Evolutionary conservation across 2,797 vertebrate genomes (phyloP).

Genomic region (Neopelma chrysocephalum): DNA sequence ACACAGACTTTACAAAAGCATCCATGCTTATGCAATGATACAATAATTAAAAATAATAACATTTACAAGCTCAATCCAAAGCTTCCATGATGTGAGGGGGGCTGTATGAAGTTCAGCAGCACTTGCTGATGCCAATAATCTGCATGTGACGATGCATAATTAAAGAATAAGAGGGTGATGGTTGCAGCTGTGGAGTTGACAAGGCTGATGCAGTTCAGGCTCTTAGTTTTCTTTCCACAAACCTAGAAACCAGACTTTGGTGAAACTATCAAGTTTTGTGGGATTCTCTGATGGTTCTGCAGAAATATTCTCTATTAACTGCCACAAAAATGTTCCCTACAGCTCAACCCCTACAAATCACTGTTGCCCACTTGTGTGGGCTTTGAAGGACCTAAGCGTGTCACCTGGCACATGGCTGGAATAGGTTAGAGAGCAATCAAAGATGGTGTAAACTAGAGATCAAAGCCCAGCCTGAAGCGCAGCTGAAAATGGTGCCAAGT

Average conservation of each 20-base stretch:
- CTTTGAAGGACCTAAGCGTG: not conserved
- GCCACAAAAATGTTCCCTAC: not conserved
- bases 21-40: not conserved
- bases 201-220: not conserved
- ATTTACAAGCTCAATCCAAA: not conserved
- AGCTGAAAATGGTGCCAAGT: not conserved
- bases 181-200: constrained; percentile 33
- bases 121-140: not conserved
- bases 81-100: not conserved
- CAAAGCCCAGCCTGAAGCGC: rapidly evolving
- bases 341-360: not conserved
- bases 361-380: not conserved
- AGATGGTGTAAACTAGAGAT: not conserved
- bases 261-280: not conserved
- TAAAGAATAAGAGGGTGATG: not conserved
- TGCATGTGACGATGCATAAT: not conserved
- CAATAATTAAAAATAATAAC: not conserved
- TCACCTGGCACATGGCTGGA: not conserved
- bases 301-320: not conserved
- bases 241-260: not conserved
- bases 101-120: not conserved
- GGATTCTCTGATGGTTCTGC: not conserved
- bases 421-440: not conserved
- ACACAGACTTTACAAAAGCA: not conserved
- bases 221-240: not conserved